Evolutionary conservation across 2,797 vertebrate species (phyloP).

Genomic region (Urosaurus nigricauda): DNA sequence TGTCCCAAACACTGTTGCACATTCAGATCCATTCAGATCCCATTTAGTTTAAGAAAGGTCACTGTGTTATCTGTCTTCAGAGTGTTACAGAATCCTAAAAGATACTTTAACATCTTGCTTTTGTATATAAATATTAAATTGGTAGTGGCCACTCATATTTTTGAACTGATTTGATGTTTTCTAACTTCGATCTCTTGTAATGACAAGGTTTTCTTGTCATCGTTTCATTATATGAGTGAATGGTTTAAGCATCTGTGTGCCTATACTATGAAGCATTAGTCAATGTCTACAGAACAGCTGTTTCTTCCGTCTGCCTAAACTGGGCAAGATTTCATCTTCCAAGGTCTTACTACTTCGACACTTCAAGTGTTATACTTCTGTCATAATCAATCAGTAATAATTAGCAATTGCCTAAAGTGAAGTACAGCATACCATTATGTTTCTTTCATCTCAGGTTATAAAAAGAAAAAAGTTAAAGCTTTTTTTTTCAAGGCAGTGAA

Average conservation of each 20-base stretch:
- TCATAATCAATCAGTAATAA: conserved; percentile 65
- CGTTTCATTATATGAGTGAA: background rate
- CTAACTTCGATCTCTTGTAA: conserved; percentile 39
- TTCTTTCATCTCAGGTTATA: conserved; percentile 48
- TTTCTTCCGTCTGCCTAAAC: conserved; percentile 47
- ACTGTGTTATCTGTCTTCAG: background rate
- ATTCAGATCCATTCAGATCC: background rate
- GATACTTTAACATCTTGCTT: background rate
- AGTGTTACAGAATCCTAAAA: background rate
- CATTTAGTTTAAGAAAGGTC: background rate
- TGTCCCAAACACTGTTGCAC: background rate
- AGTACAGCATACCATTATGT: conserved; percentile 33
- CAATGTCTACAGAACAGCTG: conserved; percentile 42
- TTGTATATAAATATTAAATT: conserved; percentile 42
- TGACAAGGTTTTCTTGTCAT: background rate
- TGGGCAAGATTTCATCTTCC: conserved; percentile 67
- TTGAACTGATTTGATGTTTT: conserved; percentile 41
- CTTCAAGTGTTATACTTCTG: conserved; percentile 8
- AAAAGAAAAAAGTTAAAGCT: background rate
- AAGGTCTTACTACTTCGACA: conserved; percentile 43
- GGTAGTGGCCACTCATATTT: conserved; percentile 32
- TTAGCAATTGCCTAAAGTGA: conserved; percentile 47
- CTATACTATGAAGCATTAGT: conserved; percentile 45
- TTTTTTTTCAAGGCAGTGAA: conserved; percentile 47
- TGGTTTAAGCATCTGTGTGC: conserved; percentile 19